Base-by-base conservation (phyloP, 2,113 vertebrate genomes). In the Triplophysa siluroides region DNA sequence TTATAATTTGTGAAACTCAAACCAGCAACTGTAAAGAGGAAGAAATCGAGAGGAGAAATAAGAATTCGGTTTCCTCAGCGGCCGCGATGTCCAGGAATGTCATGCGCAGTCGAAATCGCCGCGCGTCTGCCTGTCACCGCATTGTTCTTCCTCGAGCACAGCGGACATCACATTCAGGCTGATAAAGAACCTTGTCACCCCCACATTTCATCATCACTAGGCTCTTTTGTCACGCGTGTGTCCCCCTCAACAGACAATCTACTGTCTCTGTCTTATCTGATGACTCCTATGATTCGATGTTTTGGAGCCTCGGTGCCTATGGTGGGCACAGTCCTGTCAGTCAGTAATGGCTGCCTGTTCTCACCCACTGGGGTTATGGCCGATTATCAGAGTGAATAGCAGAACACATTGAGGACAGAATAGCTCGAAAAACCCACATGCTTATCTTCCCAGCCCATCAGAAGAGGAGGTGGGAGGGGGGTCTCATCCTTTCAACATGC, bases 401-500 rank as follows among this genome's bases (percentile, higher is more conserved):
- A 60, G 71, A 61, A 72, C 50, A 78, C 73, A 73, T 50, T 76
- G 58, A 50, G 38, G 26, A 79, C 7, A 24, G 64, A 54, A 50
- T 19, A 12, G 41, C 61, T 58, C 50, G 24, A 23, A 60, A 38
- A 63, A 43, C 33, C 43, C 67, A 63, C 47, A 26, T n/a, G 2
- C 74, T 78, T 81, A 84, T 84, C 83, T 75, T 21, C 24, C 8
- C 2, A 12, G 68, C 52, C 66, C 67, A 84, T 78, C 76, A 45
- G 24, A 38, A 26, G 9, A n/a, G 54, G 16, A 10, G 77, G 33
- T 33, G 7, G 54, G 47, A n/a, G 52, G 38, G 13, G 33, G 16
- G 23, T 43, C 52, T 54, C 41, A n/a, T 61, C 58, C 60, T 63
- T 64, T 52, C 58, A 64, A 41, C 54, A 24, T n/a, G 43, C 29